Base-by-base conservation (phyloP, 2,888 invertebrate species). In the Osedax frankpressi region DNA sequence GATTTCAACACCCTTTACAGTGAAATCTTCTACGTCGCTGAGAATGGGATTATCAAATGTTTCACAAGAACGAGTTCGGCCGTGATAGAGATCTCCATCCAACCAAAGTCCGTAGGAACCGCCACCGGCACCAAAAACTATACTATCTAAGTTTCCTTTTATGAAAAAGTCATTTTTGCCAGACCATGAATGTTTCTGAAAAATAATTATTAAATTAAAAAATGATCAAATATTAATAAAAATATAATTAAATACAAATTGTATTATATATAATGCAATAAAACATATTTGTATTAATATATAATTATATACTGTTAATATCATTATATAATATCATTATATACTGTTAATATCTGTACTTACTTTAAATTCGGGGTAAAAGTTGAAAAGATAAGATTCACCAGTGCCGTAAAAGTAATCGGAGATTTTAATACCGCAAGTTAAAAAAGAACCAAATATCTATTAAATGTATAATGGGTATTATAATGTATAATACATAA, bases 341-440 rank as follows among this genome's bases (percentile, higher is more conserved):
- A n/a, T n/a, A n/a, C n/a, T n/a, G n/a, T n/a, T n/a, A n/a, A n/a
- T n/a, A n/a, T n/a, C n/a, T n/a, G n/a, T n/a, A n/a, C n/a, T n/a
- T n/a, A n/a, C 84, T 79, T 81, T 81, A 87, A 94, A 93, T 83
- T 90, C 90, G 30, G 86, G 86, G 74, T 83, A 80, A 86, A 95
- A 95, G 78, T 93, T 90, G 77, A 79, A 84, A 11, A 84, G 78
- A 81, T 94, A 89, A 70, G 95, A 94, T 86, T 96, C 95, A 77
- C 96, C 96, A 70, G 93, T 94, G 27, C 96, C 98, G 86, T 95
- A 97, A 86, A 97, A 97, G 85, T 94, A 93, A 84, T 98, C 96
- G 70, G 93, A 94, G 73, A 93, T 90, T 85, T 90, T 92, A 75
- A 96, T 88, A 62, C 93, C 90, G 85, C 92, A 92, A 28, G 96